Base-by-base conservation (phyloP, 2,113 vertebrate genomes). In the Hylia prasina region DNA sequence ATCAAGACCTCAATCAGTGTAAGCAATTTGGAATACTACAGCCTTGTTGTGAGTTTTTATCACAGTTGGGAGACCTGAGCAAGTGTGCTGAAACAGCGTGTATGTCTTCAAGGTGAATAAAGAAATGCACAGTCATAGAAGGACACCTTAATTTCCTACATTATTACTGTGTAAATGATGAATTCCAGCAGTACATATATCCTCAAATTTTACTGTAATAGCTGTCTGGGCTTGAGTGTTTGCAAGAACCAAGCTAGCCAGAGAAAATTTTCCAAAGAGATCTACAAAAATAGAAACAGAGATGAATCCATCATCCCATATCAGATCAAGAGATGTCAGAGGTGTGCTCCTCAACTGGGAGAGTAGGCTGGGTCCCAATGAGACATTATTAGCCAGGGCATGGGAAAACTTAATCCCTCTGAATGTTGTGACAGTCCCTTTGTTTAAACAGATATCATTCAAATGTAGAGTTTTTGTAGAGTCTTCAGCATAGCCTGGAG, bases 311-410 rank as follows among this genome's bases (percentile, higher is more conserved):
- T 77, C 37, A 69, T 3, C 11, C 24, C 50, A 6, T 37, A 22
- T 2, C 1, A 20, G 19, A 42, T 39, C 11, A 54, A 60, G 37
- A 40, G 28, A 60, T 47, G 57, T 76, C 44, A 73, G 42, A 60
- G 15, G 2, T 44, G 11, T 57, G 13, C 4, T 47, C 7, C 20
- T 82, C 15, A 42, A 0, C 20, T n/a, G 48, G 8, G 7, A 35
- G 11, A 2, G 0, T 23, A 28, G 40, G 17, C 20, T 64, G 53
- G 8, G 8, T 28, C n/a, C 30, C 44, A 56, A 0, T 10, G 44
- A 80, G 40, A 56, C 8, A 42, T 9, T 23, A 63, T 33, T 22
- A 79, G 6, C 19, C 37, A 89, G 22, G 17, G 2, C 21, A 44
- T 17, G 30, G 39, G 14, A 60, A 25, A 65, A 27, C 6, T 7